Evolutionary conservation across 2,113 vertebrate species (phyloP).

Genomic region (Alaudala cheleensis): DNA sequence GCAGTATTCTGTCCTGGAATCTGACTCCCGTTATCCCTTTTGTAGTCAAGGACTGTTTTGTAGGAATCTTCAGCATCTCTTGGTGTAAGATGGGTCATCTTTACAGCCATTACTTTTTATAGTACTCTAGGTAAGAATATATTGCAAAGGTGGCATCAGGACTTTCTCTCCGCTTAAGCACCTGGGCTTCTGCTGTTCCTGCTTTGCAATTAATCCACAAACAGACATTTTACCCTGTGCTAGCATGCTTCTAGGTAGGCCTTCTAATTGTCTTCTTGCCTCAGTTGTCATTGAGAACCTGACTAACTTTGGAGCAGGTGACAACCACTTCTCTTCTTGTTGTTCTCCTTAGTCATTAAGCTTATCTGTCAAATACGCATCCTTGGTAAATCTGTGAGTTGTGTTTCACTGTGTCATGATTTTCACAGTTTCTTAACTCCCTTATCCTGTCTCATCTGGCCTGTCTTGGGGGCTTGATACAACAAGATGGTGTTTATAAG

Average conservation of each 20-base stretch:
- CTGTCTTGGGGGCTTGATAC: conserved; percentile 71
- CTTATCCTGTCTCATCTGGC: conserved; percentile 71
- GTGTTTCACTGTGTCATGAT: conserved; percentile 48
- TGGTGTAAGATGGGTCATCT: conserved; percentile 57
- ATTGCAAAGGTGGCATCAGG: conserved; percentile 43
- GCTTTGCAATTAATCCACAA: conserved; percentile 71
- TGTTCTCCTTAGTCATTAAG: background rate
- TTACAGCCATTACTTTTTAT: conserved; percentile 17
- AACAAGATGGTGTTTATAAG: conserved; percentile 74
- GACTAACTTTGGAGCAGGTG: conserved; percentile 61
- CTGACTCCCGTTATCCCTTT: conserved; percentile 14
- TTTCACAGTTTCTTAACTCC: conserved; percentile 64
- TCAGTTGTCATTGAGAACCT: conserved; percentile 46
- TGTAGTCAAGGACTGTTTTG: conserved; percentile 44
- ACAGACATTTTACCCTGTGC: conserved; percentile 29
- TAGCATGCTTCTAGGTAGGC: conserved; percentile 67
- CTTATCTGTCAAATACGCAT: conserved; percentile 48
- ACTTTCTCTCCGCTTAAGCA: conserved; percentile 53
- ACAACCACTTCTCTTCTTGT: background rate
- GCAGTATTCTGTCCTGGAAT: conserved; percentile 60
- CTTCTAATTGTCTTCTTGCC: conserved; percentile 58
- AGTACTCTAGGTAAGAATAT: background rate
- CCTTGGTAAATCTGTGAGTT: conserved; percentile 58
- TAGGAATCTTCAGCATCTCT: conserved; percentile 56
- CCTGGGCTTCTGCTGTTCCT: conserved; percentile 59